These are phyloP conservation scores for Cheilosia vulpina DNA, from an alignment of 2,888 invertebrate species.

Conservation along the genomic window DNA sequence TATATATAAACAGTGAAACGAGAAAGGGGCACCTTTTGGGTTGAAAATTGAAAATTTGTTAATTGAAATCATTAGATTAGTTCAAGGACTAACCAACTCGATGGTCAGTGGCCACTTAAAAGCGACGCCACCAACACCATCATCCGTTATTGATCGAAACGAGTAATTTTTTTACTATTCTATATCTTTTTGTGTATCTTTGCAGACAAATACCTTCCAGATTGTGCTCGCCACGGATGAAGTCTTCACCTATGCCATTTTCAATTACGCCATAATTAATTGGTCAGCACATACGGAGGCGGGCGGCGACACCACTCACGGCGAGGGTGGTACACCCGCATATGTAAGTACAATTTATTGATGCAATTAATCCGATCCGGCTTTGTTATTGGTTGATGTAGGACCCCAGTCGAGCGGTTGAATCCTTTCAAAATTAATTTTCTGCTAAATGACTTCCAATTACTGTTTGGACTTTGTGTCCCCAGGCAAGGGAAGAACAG, in stretches of 20 bases:
- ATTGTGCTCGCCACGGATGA: conserved; percentile 96
- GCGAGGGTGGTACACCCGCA: conserved; percentile 94
- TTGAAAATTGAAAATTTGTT: conserved; percentile 36
- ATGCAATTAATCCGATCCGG: conserved; percentile 54
- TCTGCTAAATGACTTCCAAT: conserved; percentile 61
- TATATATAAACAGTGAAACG: conserved; percentile 16
- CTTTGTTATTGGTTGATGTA: conserved; percentile 24
- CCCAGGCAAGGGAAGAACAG: not conserved
- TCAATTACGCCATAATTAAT: conserved; percentile 95
- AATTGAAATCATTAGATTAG: conserved; percentile 37
- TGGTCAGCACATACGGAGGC: conserved; percentile 97
- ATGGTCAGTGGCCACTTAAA: not conserved
- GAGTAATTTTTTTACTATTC: not conserved
- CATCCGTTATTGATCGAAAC: not conserved
- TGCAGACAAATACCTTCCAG: conserved; percentile 97
- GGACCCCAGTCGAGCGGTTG: conserved; percentile 10
- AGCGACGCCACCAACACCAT: not conserved
- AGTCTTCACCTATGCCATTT: conserved; percentile 96
- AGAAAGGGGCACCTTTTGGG: not conserved
- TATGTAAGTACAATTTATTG: conserved; percentile 86
- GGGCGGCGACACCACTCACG: conserved; percentile 93
- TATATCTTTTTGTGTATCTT: conserved; percentile 72
- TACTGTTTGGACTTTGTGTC: conserved; percentile 56
- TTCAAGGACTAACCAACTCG: conserved; percentile 18
- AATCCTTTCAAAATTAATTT: conserved; percentile 56